Evolutionary conservation across 92 coral and sea anemone species (phyloP).

Genomic region (Zoanthus sansibaricus): DNA sequence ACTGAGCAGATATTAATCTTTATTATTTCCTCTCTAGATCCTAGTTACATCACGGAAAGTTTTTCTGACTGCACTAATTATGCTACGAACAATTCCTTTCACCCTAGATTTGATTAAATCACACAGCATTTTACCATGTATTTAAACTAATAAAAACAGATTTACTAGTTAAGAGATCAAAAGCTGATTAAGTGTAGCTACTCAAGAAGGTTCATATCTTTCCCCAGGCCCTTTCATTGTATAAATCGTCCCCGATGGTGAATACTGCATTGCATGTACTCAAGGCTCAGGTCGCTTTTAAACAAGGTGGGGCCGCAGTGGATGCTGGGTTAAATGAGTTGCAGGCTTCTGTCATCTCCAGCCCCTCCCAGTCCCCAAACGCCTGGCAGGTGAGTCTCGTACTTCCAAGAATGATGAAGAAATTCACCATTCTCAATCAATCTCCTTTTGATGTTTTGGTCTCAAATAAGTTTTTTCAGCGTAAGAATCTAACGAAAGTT

Average conservation of each 20-base stretch:
- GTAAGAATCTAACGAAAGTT: neutral
- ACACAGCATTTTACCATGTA: neutral
- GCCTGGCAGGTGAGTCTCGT: slow-evolving; percentile 90
- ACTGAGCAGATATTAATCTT: too few species aligned
- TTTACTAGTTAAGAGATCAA: neutral
- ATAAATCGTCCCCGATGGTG: slow-evolving; percentile 61
- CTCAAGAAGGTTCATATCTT: neutral
- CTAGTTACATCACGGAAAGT: too few species aligned
- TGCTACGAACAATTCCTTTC: too few species aligned
- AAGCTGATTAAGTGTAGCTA: neutral
- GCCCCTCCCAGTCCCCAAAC: slow-evolving; percentile 74
- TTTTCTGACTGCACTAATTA: too few species aligned
- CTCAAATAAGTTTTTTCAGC: neutral
- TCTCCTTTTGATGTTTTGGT: neutral
- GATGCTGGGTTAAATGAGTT: slow-evolving; percentile 69
- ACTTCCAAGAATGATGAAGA: neutral
- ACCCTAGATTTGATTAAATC: too few species aligned
- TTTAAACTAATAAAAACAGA: neutral
- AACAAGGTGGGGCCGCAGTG: slow-evolving; percentile 66
- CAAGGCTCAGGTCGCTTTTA: slow-evolving; percentile 80
- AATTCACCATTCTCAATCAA: neutral
- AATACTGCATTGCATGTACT: slow-evolving; percentile 78
- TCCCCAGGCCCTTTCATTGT: slow-evolving; percentile 79
- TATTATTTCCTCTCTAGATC: too few species aligned
- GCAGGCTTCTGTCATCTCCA: slow-evolving; percentile 79